Percentiles rank a stretch among this genome's conserved stretches.
These are phyloP conservation scores for Rallus crepitans DNA, from an alignment of 2,797 vertebrate genomes.

Conservation along the genomic window DNA sequence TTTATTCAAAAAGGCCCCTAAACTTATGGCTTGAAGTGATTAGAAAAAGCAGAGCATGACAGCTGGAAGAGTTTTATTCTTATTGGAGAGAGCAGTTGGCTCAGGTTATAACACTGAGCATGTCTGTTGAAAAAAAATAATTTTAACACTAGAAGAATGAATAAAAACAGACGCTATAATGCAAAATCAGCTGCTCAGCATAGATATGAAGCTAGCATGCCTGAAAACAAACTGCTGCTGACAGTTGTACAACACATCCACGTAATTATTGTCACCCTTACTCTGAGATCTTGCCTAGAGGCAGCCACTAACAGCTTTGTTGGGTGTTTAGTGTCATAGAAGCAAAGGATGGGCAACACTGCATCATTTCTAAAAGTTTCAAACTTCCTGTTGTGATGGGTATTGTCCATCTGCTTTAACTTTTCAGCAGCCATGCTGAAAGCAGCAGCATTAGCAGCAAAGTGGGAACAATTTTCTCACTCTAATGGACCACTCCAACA, in stretches of 20 bases:
- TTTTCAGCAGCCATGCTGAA: not conserved
- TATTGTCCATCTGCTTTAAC: not conserved
- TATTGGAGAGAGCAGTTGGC: not conserved
- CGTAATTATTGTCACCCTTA: not conserved
- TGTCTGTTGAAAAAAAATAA: not conserved
- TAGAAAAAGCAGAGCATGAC: constrained; percentile 15
- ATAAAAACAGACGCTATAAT: not conserved
- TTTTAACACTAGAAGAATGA: not conserved
- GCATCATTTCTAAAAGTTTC: not conserved
- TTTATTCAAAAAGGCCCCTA: not conserved
- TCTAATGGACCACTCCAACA: not conserved
- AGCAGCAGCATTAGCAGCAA: not conserved
- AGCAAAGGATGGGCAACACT: not conserved
- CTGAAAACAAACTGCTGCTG: constrained; percentile 5
- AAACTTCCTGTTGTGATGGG: not conserved
- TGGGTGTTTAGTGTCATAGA: not conserved
- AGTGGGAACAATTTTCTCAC: not conserved
- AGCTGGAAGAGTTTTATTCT: not conserved
- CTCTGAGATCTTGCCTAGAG: not conserved
- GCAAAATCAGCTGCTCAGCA: not conserved
- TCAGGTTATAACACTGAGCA: not conserved
- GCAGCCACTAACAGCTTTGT: accelerated
- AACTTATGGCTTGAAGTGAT: not conserved
- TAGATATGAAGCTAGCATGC: not conserved
- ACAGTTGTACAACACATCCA: not conserved